A percentile compares a stretch with the other conserved stretches of the same genome.
Evolutionary conservation across 2,113 vertebrate genomes (phyloP).

Genomic region (Numenius arquata): DNA sequence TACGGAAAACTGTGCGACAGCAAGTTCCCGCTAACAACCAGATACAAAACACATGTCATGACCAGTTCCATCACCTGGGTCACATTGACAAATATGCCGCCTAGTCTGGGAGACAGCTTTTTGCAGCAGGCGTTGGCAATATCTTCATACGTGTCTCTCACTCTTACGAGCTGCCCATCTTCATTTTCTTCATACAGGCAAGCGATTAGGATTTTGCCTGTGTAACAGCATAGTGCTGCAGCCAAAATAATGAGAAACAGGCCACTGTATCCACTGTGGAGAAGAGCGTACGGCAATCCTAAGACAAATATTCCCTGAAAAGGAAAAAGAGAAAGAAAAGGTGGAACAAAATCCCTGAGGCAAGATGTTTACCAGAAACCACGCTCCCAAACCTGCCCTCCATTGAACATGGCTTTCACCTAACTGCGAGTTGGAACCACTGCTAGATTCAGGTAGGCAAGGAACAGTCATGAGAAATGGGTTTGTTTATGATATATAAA

Average conservation of each 20-base stretch:
- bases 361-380: neutral
- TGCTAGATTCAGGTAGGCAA: slow-evolving; percentile 6
- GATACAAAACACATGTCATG: slow-evolving; percentile 85
- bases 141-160: slow-evolving; percentile 77
- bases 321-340: slow-evolving; percentile 22
- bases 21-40: slow-evolving; percentile 78
- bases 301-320: slow-evolving; percentile 80
- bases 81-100: slow-evolving; percentile 67
- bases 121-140: slow-evolving; percentile 74
- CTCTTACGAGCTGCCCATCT: slow-evolving; percentile 57
- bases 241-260: slow-evolving; percentile 75
- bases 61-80: slow-evolving; percentile 78
- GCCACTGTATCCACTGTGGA: slow-evolving; percentile 76
- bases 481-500: slow-evolving; percentile 52
- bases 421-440: neutral
- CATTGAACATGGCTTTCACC: neutral
- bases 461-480: neutral
- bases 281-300: slow-evolving; percentile 77
- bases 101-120: slow-evolving; percentile 68
- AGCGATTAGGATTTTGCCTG: slow-evolving; percentile 77
- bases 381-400: neutral
- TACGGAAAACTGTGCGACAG: slow-evolving; percentile 73
- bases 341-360: neutral
- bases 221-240: slow-evolving; percentile 79
- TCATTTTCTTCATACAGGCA: slow-evolving; percentile 79